Percentiles rank a stretch among this genome's conserved stretches.
These are phyloP conservation scores for Euglossa dilemma DNA, from an alignment of 1,140 invertebrate genomes.

Conservation along the genomic window DNA sequence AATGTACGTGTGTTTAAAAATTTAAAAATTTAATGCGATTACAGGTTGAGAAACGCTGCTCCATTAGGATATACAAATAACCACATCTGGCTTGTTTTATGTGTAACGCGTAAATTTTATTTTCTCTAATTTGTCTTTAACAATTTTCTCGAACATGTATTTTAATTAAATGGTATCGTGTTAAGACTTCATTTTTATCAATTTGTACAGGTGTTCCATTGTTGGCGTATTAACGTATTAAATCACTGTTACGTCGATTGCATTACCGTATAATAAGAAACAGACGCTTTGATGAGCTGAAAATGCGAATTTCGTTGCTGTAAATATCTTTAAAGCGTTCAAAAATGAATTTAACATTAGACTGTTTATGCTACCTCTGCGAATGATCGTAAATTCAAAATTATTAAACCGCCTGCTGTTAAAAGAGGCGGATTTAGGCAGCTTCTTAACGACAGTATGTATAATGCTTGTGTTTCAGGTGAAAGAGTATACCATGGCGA, in stretches of 20 bases:
- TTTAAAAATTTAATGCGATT: too few relatives aligned
- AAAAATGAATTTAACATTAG: not conserved
- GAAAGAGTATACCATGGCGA: not conserved
- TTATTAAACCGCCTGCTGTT: conserved; percentile 4
- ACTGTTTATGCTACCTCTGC: not conserved
- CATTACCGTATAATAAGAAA: conserved; percentile 20
- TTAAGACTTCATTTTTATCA: not conserved
- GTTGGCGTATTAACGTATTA: too few relatives aligned
- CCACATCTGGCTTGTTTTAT: too few relatives aligned
- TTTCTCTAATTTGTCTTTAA: too few relatives aligned
- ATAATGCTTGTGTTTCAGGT: not conserved
- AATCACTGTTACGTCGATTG: not conserved
- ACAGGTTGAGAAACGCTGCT: too few relatives aligned
- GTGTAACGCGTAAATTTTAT: too few relatives aligned
- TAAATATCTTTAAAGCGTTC: not conserved
- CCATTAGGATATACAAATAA: too few relatives aligned
- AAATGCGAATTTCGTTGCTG: not conserved
- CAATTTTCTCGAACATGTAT: too few relatives aligned
- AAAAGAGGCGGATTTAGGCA: not conserved
- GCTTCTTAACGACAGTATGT: not conserved
- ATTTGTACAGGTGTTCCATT: not conserved
- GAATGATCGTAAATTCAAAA: not conserved
- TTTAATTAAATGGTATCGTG: too few relatives aligned
- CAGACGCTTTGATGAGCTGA: conserved; percentile 3
- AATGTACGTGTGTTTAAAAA: too few relatives aligned